Evolutionary conservation across 2,797 vertebrate genomes (phyloP).

Genomic region (Sebastes oblongus): DNA sequence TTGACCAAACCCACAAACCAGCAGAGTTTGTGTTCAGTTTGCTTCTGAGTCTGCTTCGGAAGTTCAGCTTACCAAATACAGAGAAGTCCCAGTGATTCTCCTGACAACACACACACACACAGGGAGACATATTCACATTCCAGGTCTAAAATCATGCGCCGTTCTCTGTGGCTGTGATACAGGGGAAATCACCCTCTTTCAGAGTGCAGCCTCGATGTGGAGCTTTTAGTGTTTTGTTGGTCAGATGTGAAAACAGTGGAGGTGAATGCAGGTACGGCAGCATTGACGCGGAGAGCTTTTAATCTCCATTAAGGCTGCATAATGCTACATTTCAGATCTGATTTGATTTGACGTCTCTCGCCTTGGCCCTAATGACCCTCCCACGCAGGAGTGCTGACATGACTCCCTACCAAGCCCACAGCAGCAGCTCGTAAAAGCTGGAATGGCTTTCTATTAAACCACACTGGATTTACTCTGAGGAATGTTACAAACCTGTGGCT

Average conservation of each 20-base stretch:
- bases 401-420: conserved; percentile 16
- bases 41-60: too few relatives aligned
- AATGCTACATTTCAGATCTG: conserved; percentile 65
- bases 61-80: too few relatives aligned
- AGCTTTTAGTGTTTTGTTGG: conserved; percentile 61
- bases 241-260: conserved; percentile 25
- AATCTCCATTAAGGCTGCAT: conserved; percentile 73
- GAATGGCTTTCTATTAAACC: conserved; percentile 38
- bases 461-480: not conserved
- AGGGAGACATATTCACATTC: too few relatives aligned
- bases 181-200: conserved; percentile 31
- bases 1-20: too few relatives aligned
- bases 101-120: too few relatives aligned
- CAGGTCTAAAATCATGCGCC: too few relatives aligned
- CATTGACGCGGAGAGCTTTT: conserved; percentile 65
- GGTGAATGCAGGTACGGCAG: conserved; percentile 36
- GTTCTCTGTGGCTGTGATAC: not conserved
- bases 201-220: conserved; percentile 25
- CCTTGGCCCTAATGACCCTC: conserved; percentile 28
- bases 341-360: conserved; percentile 73
- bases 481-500: not conserved
- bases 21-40: too few relatives aligned
- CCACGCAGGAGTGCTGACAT: conserved; percentile 52
- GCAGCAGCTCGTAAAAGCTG: conserved; percentile 20
- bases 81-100: too few relatives aligned